Evolutionary conservation across 2,113 vertebrate genomes (phyloP).

Genomic region (Sarotherodon lohbergeri): DNA sequence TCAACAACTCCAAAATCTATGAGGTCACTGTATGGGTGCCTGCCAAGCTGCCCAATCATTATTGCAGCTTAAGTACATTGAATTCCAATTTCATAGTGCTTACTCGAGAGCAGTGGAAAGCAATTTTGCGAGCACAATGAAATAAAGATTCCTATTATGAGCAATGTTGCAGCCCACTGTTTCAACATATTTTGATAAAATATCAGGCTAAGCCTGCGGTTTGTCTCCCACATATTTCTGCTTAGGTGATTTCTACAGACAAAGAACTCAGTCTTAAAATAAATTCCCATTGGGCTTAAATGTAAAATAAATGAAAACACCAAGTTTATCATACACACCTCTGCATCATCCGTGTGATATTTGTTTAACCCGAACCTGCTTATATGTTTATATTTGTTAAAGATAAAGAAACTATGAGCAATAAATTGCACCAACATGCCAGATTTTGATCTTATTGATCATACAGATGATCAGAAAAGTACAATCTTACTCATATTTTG

Average conservation of each 20-base stretch:
- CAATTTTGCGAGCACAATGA: conserved; percentile 61
- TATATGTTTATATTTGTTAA: neutral
- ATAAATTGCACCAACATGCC: neutral
- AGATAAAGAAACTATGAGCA: neutral
- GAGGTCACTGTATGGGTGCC: conserved; percentile 57
- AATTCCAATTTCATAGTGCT: conserved; percentile 61
- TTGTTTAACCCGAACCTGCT: neutral
- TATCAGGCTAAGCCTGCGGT: conserved; percentile 16
- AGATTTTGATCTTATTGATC: neutral
- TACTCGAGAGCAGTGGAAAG: conserved; percentile 52
- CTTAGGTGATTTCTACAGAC: conserved; percentile 26
- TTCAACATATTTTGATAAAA: conserved; percentile 60
- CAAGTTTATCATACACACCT: neutral
- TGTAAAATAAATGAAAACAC: neutral
- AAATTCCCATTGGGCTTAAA: neutral
- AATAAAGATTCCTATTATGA: conserved; percentile 56
- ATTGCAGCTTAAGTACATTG: conserved; percentile 58
- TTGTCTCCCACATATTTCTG: neutral
- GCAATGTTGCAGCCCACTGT: conserved; percentile 43
- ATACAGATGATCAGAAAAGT: neutral
- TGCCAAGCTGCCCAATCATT: conserved; percentile 60
- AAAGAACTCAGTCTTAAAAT: neutral
- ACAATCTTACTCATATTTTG: neutral
- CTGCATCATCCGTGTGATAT: neutral
- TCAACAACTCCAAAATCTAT: conserved; percentile 34